Conservation (phyloP, 2,797 vertebrate genomes). For the Ptychadena robeensis region DNA sequence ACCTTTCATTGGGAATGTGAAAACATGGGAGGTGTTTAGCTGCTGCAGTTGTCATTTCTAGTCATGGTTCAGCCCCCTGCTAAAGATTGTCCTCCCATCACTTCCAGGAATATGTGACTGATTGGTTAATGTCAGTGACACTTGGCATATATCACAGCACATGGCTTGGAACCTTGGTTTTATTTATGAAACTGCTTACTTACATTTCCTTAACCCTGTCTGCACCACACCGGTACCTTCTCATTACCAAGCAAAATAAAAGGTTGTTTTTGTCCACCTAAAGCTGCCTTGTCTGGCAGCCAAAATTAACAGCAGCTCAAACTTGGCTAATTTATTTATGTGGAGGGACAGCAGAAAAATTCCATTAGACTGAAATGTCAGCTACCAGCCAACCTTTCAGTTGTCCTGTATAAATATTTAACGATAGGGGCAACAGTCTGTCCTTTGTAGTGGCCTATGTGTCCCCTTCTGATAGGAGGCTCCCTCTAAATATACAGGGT, state of each 20-base stretch:
- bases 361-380: slow-evolving; percentile 18
- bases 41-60: too few relatives aligned
- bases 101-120: slow-evolving; percentile 6
- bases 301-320: slow-evolving; percentile 35
- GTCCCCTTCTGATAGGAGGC: not conserved
- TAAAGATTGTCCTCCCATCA: not conserved
- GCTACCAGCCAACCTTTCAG: slow-evolving; percentile 8
- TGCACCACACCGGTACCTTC: not conserved
- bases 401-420: slow-evolving; percentile 22
- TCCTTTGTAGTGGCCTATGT: not conserved
- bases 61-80: not conserved
- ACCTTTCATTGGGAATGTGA: too few relatives aligned
- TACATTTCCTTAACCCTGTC: slow-evolving; percentile 7
- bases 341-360: not conserved
- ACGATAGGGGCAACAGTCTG: not conserved
- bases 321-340: slow-evolving; percentile 32
- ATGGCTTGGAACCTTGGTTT: not conserved
- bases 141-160: not conserved
- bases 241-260: slow-evolving; percentile 26
- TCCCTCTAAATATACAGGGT: too few relatives aligned
- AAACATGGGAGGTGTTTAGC: too few relatives aligned
- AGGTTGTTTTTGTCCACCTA: slow-evolving; percentile 31
- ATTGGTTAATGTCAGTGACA: not conserved
- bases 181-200: slow-evolving; percentile 5
- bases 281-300: slow-evolving; percentile 26